Conservation (phyloP, 2,888 invertebrate species). For the Leucoma salicis region DNA sequence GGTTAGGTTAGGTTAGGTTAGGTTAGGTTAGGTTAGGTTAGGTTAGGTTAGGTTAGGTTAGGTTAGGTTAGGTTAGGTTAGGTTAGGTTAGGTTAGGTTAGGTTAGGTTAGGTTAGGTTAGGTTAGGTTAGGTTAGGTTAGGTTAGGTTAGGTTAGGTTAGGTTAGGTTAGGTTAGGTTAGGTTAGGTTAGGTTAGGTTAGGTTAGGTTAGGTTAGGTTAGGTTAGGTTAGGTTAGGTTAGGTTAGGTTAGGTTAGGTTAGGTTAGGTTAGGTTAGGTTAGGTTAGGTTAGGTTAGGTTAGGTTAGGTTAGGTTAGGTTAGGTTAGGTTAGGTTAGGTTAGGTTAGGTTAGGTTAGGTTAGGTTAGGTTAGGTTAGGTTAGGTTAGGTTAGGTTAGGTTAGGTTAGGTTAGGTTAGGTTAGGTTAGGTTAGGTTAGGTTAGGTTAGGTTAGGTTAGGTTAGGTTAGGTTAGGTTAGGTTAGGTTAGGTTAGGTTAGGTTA, state of each 20-base stretch:
- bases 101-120: conserved; percentile 5
- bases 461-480: conserved; percentile 18
- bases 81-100: conserved; percentile 6
- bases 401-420: conserved; percentile 22
- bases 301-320: conserved; percentile 10
- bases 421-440: conserved; percentile 14
- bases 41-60: conserved; percentile 4
- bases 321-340: conserved; percentile 10
- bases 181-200: conserved; percentile 13
- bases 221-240: conserved; percentile 18
- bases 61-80: conserved; percentile 6
- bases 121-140: conserved; percentile 3
- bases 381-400: conserved; percentile 20
- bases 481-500: conserved; percentile 18
- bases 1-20: conserved; percentile 6
- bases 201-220: conserved; percentile 16
- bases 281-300: conserved; percentile 11
- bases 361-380: conserved; percentile 23
- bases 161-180: conserved; percentile 3
- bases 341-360: conserved; percentile 16
- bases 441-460: conserved; percentile 15
- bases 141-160: conserved; percentile 3
- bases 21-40: conserved; percentile 6
- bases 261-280: conserved; percentile 12
- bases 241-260: conserved; percentile 20